Evolutionary conservation across 2,888 invertebrate species (phyloP).

Genomic region (Catonia carolina): DNA sequence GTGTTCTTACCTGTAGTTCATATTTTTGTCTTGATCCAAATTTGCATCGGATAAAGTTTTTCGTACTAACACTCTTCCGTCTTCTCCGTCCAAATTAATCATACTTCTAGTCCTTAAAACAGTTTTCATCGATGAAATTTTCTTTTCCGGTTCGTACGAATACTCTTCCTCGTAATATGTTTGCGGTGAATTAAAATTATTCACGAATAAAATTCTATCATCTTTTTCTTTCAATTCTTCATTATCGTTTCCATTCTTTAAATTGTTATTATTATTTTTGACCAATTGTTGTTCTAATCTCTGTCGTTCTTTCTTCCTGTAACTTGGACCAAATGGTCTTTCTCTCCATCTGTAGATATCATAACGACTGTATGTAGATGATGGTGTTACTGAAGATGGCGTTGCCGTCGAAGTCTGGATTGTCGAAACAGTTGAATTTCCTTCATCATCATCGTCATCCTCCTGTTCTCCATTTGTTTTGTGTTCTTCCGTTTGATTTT

Average conservation of each 20-base stretch:
- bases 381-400: slow-evolving; percentile 23
- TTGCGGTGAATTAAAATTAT: too few relatives aligned
- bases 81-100: slow-evolving; percentile 30
- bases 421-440: too few relatives aligned
- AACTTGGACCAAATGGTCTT: slow-evolving; percentile 1
- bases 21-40: too few relatives aligned
- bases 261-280: not conserved
- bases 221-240: slow-evolving; percentile 4
- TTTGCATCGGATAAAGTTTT: not conserved
- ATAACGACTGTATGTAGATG: slow-evolving; percentile 19
- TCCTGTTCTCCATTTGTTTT: not conserved
- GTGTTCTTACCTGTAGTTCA: too few relatives aligned
- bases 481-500: slow-evolving; percentile 13
- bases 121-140: slow-evolving; percentile 32
- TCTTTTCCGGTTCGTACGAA: slow-evolving; percentile 34
- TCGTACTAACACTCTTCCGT: not conserved
- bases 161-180: slow-evolving; percentile 34
- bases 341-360: slow-evolving; percentile 6
- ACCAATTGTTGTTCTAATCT: not conserved
- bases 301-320: slow-evolving; percentile 3
- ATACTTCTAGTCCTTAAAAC: slow-evolving; percentile 35
- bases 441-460: too few relatives aligned
- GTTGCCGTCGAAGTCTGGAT: too few relatives aligned
- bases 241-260: not conserved
- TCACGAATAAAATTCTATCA: too few relatives aligned